A percentile compares a stretch with the other conserved stretches of the same genome.
Conservation (phyloP, 2,888 invertebrate genomes). For the Ichneumoninae sp. region DNA sequence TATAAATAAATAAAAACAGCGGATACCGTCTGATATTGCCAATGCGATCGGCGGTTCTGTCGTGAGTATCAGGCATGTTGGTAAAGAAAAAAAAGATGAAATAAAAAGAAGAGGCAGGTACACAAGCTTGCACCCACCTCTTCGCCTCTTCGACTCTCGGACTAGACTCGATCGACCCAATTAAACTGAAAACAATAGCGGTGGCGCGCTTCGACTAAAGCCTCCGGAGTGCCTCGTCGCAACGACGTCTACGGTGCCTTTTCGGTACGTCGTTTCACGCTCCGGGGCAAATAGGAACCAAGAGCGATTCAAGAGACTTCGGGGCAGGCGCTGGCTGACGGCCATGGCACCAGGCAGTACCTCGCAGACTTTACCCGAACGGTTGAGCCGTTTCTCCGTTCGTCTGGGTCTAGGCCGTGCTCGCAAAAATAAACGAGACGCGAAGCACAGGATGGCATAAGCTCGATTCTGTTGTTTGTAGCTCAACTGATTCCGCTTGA, state of each 20-base stretch:
- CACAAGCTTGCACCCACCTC: slow-evolving; percentile 69
- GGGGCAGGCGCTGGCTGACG: slow-evolving; percentile 75
- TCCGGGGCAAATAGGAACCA: slow-evolving; percentile 48
- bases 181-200: slow-evolving; percentile 75
- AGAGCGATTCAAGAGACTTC: slow-evolving; percentile 61
- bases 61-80: slow-evolving; percentile 77
- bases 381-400: slow-evolving; percentile 22
- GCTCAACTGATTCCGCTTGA: slow-evolving; percentile 13
- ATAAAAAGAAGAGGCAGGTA: slow-evolving; percentile 55
- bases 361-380: slow-evolving; percentile 63
- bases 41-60: slow-evolving; percentile 76
- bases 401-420: slow-evolving; percentile 61
- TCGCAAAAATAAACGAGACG: slow-evolving; percentile 58
- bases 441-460: neutral
- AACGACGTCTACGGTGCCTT: slow-evolving; percentile 57
- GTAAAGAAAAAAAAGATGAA: slow-evolving; percentile 48
- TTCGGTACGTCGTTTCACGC: slow-evolving; percentile 46
- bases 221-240: slow-evolving; percentile 47
- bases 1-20: slow-evolving; percentile 6
- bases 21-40: slow-evolving; percentile 74
- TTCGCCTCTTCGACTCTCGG: slow-evolving; percentile 56
- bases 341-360: slow-evolving; percentile 79
- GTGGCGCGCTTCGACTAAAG: slow-evolving; percentile 38
- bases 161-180: slow-evolving; percentile 74
- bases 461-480: slow-evolving; percentile 7